These are phyloP conservation scores for Pleuronectes platessa DNA, from an alignment of 2,113 vertebrate species.

Conservation along the genomic window DNA sequence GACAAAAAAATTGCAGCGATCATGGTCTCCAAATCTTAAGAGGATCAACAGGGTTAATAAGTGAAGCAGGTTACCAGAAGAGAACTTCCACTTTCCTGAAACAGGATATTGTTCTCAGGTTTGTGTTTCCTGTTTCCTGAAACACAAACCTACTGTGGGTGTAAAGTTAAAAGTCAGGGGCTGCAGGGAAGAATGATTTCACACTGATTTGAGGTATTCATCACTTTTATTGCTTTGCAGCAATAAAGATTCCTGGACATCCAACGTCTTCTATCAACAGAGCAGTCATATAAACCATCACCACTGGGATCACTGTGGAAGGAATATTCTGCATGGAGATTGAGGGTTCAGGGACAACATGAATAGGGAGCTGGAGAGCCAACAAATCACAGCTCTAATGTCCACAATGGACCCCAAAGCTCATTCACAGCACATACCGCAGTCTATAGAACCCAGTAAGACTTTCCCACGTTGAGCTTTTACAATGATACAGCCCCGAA, in stretches of 20 bases:
- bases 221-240: neutral
- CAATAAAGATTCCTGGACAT: neutral
- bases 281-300: neutral
- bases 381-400: neutral
- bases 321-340: neutral
- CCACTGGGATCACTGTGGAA: neutral
- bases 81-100: neutral
- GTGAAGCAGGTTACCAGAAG: neutral
- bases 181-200: neutral
- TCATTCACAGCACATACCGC: neutral
- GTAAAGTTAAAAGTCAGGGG: neutral
- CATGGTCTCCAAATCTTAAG: neutral
- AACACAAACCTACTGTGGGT: neutral
- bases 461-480: neutral
- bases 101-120: neutral
- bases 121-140: too few species aligned
- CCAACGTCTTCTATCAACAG: neutral
- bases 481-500: neutral
- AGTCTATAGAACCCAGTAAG: neutral
- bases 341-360: neutral
- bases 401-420: neutral
- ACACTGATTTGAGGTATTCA: neutral
- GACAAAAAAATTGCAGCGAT: neutral
- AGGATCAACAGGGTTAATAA: slow-evolving; percentile 7
- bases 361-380: neutral